Base-by-base conservation (phyloP, 2,113 vertebrate species). In the Alligator sinensis region DNA sequence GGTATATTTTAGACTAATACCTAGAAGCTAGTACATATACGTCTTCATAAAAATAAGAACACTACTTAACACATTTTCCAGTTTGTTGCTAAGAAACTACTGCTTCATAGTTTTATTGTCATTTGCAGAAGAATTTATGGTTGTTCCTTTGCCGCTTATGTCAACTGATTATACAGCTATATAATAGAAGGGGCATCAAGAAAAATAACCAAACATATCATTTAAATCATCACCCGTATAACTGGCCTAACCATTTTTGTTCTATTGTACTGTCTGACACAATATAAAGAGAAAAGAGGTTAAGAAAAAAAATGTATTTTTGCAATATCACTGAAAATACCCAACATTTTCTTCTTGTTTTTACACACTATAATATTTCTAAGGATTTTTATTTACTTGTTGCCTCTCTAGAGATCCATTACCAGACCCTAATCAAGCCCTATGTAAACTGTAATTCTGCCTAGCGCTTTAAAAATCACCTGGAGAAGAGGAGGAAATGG, bases 41-140 rank as follows among this genome's bases (percentile, higher is more conserved):
- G 62, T 59, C 75, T 63, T 84, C 77, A 87, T 27, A 5, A 84
- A 38, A 34, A 93, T 81, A 93, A 96, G 87, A 93, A 61, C 88
- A 87, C 59, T 94, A 88, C 90, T 95, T 94, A 88, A 80, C 11
- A 28, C 90, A 80, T 95, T 96, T 96, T 97, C 84, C 63, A 88
- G 59, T 90, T 86, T 82, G 97, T 98, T 98, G 97, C 98, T 98
- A 97, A 97, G 97, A 94, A 97, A 98, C 97, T 94, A 76, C 86
- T 75, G 72, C 90, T 95, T 95, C 88, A 95, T 95, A 91, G 87
- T 92, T 76, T 62, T 91, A 76, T 90, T 96, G 76, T 84, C 80
- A 94, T 92, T 96, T 95, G 86, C 86, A 96, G 86, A 95, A 95
- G 60, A 90, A 91, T 30, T 6, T 84, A 78, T 97, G 95, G 80